Percentiles rank a stretch among this genome's conserved stretches.
phyloP scores from a whole-genome alignment of 1,140 invertebrate species.

The Temnothorax longispinosus region DNA sequence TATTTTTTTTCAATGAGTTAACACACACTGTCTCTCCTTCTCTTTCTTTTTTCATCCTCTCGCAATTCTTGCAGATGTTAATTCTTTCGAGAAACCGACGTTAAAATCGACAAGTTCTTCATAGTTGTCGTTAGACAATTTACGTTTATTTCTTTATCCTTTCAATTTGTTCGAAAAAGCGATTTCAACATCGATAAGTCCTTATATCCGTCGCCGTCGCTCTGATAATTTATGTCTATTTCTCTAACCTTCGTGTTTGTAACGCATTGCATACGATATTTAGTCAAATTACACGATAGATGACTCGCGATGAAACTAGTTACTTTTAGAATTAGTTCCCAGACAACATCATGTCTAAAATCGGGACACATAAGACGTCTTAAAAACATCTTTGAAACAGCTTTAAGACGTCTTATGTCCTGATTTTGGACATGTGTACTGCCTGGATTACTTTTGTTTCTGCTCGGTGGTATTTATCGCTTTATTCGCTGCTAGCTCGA shows the following conservation, averaged over 20 bases:
- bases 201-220: background rate
- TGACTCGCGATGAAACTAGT: too few species aligned
- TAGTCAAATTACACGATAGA: background rate
- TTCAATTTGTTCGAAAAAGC: too few species aligned
- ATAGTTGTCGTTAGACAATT: background rate
- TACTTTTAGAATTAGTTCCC: too few species aligned
- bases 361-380: too few species aligned
- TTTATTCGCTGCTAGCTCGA: background rate
- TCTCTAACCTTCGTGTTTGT: background rate
- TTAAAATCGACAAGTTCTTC: background rate
- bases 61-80: background rate
- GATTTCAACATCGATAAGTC: background rate
- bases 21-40: too few species aligned
- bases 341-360: too few species aligned
- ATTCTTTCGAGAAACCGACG: background rate
- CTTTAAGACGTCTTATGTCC: too few species aligned
- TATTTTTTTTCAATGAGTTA: too few species aligned
- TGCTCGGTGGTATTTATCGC: background rate
- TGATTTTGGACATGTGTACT: too few species aligned
- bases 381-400: too few species aligned
- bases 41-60: background rate
- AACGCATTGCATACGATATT: background rate
- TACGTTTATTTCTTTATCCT: background rate
- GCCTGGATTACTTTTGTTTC: background rate
- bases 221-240: background rate